Base-by-base conservation (phyloP, 2,113 vertebrate species). In the Indri indri region DNA sequence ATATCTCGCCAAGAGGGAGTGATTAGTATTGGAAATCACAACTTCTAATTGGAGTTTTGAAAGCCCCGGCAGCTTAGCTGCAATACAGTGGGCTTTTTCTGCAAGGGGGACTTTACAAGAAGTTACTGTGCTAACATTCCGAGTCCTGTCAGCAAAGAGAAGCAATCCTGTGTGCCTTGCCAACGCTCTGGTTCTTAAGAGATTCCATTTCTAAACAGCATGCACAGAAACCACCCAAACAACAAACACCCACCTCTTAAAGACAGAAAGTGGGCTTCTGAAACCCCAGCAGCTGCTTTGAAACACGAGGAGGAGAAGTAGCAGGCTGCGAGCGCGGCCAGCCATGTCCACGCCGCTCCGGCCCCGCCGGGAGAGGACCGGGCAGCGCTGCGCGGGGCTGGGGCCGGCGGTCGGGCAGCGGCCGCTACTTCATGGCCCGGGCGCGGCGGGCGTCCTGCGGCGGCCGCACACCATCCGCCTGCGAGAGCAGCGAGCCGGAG, bases 221-320 rank as follows among this genome's bases (percentile, higher is more conserved):
- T n/a, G 73, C 96, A 97, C 66, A 74, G 82, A 98, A 88, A 9
- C 88, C 13, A 18, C 30, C 54, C 82, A 2, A 45, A 92, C 47
- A 85, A 16, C 34, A 45, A 47, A 59, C 90, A 98, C 99, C 95
- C 98, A 99, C 99, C 99, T 99, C 98, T 99, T 99, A 63, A 99
- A 99, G 95, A 98, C 97, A 65, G 98, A 95, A 50, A 99, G 98
- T 11, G 98, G 97, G 93, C 97, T 98, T 94, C 98, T 98, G 97
- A 98, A 98, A 68, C 98, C 98, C 98, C 97, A 84, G 94, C 99
- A 98, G 98, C 98, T 97, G 98, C 98, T 98, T 61, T 98, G 99
- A 96, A 98, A 97, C 96, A 99, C 84, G 50, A 99, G 97, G 17
- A 99, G 97, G 47, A 99, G 95, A 40, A 99, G 81, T 9, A 99